Base-by-base conservation (phyloP, 2,797 vertebrate genomes). In the Onychomys torridus region DNA sequence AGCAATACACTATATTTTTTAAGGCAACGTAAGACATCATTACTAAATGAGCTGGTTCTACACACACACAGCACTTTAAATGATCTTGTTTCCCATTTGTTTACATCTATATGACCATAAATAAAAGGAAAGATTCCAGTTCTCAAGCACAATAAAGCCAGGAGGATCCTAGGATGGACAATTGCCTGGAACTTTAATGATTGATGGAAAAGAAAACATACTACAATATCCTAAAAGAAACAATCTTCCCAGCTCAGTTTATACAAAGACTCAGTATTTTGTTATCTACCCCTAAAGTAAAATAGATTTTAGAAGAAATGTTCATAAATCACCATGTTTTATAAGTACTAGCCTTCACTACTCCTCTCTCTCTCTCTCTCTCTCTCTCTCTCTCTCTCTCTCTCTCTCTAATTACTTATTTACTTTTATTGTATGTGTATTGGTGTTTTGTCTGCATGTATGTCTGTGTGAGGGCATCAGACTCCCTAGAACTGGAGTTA, bases 281-380 rank as follows among this genome's bases (percentile, higher is more conserved):
- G 83, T 73, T 21, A 75, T 71, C 4, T 2, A 65, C 19, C 17
- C 79, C 5, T 94, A 86, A 91, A 25, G 21, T 61, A 25, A 93
- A 97, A 91, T 57, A 75, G 14, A 3, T 73, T 6, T 67, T 78
- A 86, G 7, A 92, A 25, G 63, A 94, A 97, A 96, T 86, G 4
- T 78, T 37, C 32, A 65, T 79, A 93, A 78, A 86, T 84, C 40
- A 89, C 37, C 81, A 0, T 67, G 25, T 94, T 78, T 49, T 21
- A 81, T 4, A 92, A 59, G 14, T 78, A 59, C 4, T n/a, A 79
- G 11, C 13, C 13, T 89, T 79, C 32, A 76, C 21, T 83, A 11
- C 17, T 4, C 57, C 46, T 12, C 21, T 61, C 59, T 25, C 57
- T 59, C 19, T 21, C 59, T n/a, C 27, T 43, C 92, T 29, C 40